Conservation (phyloP, 2,113 vertebrate genomes). For the Mugil cephalus region DNA sequence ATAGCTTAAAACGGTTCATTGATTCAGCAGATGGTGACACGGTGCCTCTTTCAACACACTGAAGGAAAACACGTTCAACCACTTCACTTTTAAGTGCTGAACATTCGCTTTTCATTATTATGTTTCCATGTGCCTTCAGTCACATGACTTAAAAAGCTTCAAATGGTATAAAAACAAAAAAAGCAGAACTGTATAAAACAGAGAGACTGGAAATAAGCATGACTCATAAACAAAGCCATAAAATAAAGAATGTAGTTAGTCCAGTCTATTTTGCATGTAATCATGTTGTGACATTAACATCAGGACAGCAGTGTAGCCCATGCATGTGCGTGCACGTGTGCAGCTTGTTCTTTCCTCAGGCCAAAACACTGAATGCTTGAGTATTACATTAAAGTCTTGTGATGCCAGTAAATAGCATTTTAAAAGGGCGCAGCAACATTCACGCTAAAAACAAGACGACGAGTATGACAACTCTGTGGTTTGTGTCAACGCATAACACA, state of each 20-base stretch:
- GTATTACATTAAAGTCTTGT: slow-evolving; percentile 9
- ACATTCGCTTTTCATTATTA: not conserved
- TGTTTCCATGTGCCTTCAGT: slow-evolving; percentile 29
- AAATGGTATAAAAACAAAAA: not conserved
- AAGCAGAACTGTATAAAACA: slow-evolving; percentile 5
- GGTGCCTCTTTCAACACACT: not conserved
- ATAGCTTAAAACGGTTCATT: not conserved
- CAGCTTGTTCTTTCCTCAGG: not conserved
- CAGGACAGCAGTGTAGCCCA: slow-evolving; percentile 18
- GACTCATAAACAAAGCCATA: not conserved
- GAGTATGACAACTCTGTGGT: not conserved
- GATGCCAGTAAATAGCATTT: slow-evolving; percentile 2
- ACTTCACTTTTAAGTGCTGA: no score
- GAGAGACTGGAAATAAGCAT: slow-evolving; percentile 1
- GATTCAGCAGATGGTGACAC: not conserved
- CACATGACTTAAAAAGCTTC: slow-evolving; percentile 23
- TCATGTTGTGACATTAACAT: slow-evolving; percentile 35
- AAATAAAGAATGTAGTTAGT: not conserved
- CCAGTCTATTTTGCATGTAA: slow-evolving; percentile 2
- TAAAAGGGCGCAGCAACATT: not conserved
- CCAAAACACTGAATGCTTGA: slow-evolving; percentile 7
- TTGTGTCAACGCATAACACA: slow-evolving; percentile 29
- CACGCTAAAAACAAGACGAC: not conserved
- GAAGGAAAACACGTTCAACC: not conserved
- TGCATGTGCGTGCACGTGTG: not conserved